Base-by-base conservation (phyloP, 2,113 vertebrate genomes). In the Semnornis frantzii region DNA sequence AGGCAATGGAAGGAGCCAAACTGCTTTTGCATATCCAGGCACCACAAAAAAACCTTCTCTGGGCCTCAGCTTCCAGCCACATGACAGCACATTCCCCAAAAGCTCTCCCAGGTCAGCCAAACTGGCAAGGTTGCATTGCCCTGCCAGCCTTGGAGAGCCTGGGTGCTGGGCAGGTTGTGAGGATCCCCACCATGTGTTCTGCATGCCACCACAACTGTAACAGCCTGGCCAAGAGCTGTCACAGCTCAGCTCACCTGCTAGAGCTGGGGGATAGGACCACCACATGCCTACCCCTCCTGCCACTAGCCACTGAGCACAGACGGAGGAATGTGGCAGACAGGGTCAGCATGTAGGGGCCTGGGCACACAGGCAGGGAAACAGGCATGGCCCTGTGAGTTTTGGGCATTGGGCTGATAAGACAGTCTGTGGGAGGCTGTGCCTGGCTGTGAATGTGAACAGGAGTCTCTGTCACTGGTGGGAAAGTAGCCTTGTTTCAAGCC, bases 401-500 rank as follows among this genome's bases (percentile, higher is more conserved):
- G 50, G 34, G 21, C 25, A 10, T 31, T 1, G 0, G 55, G 58
- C 14, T 87, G 55, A 68, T 18, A 87, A 20, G n/a, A 75, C 27
- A 42, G 1, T 23, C 37, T 31, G 25, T 4, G 15, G 33, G 16
- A 87, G 12, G 33, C 62, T 89, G 23, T 46, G 31, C 31, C 73
- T 68, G 21, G 25, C 28, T 81, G 17, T 63, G 69, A 88, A 73
- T 1, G 3, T 13, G 44, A 89, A 48, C 68, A 76, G 60, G 8
- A 93, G 72, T 76, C 60, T 70, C 85, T 3, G 1, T 27, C 69
- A 55, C 44, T 10, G 18, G 63, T 21, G 48, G 82, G 80, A 68
- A 85, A 46, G 69, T 30, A 90, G 89, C n/a, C 33, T 72, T 75
- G 27, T 82, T 87, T 76, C 66, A 52, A 82, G 58, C 19, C 86